These are phyloP conservation scores for Tenrec ecaudatus DNA, from an alignment of 2,113 vertebrate species.

Conservation along the genomic window DNA sequence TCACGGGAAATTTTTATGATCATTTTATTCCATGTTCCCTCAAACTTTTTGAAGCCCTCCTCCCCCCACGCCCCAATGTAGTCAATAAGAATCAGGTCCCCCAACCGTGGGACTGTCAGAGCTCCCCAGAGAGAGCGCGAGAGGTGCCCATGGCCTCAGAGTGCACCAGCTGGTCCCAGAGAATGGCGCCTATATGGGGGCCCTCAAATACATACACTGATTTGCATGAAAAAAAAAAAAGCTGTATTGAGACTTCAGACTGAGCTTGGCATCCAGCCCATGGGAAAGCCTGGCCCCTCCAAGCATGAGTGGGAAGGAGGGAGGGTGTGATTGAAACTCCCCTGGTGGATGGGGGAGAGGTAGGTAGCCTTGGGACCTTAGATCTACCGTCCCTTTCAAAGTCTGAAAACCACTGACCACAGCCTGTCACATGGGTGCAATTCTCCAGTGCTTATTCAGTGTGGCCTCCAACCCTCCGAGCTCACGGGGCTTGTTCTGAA, in stretches of 20 bases:
- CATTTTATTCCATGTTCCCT: no score
- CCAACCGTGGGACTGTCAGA: neutral
- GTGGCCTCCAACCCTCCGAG: neutral
- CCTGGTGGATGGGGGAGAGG: neutral
- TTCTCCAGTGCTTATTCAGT: neutral
- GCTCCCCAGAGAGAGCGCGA: neutral
- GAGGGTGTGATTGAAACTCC: neutral
- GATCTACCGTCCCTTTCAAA: neutral
- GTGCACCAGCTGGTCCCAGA: no score
- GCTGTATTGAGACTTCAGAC: neutral
- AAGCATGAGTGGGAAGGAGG: neutral
- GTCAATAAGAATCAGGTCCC: neutral
- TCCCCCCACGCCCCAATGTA: no score
- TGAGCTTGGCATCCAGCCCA: constrained; percentile 31
- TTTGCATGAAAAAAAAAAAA: constrained; percentile 75
- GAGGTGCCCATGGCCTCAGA: neutral
- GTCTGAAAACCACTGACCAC: neutral
- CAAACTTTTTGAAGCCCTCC: no score
- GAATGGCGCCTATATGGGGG: neutral
- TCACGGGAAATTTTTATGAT: no score
- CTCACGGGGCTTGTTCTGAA: neutral
- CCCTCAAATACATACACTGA: neutral
- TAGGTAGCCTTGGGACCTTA: neutral
- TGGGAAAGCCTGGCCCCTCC: neutral
- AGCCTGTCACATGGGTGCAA: neutral